Percentiles rank a stretch among this genome's conserved stretches.
These are phyloP conservation scores for Drosophila nr. perissopoda DNA, from an alignment of 2,888 invertebrate species.

Conservation along the genomic window DNA sequence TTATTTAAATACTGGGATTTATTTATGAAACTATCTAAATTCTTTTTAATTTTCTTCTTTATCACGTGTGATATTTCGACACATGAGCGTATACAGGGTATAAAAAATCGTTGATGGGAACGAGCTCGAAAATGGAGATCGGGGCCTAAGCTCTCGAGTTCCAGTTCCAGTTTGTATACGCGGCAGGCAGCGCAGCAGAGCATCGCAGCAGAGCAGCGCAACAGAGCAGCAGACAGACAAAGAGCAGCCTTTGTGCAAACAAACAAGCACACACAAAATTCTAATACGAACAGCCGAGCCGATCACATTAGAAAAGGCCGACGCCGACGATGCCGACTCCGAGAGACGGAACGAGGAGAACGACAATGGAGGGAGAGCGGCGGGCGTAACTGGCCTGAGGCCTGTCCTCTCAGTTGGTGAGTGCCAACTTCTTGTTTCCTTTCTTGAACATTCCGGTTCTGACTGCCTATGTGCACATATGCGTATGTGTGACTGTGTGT, in stretches of 20 bases:
- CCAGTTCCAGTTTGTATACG: background rate
- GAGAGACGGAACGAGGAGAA: conserved; percentile 4
- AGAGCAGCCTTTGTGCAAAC: conserved; percentile 67
- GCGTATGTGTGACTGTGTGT: background rate
- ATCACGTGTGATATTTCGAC: background rate
- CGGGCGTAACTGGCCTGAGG: conserved; percentile 25
- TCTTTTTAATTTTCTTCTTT: background rate
- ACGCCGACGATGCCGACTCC: background rate
- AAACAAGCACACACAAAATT: conserved; percentile 30
- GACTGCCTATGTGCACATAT: conserved; percentile 12
- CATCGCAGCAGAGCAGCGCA: background rate
- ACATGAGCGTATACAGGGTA: background rate
- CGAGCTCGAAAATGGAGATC: conserved; percentile 10
- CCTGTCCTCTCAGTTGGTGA: conserved; percentile 38
- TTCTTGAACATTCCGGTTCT: conserved; percentile 75
- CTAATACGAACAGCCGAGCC: conserved; percentile 54
- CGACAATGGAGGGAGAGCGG: conserved; percentile 32
- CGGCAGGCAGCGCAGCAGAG: background rate
- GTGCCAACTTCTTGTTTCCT: conserved; percentile 78
- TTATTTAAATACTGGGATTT: background rate
- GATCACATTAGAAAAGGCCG: conserved; percentile 52
- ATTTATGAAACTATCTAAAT: background rate
- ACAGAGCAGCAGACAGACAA: conserved; percentile 44
- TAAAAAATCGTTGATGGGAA: background rate
- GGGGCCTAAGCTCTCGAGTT: conserved; percentile 19